Conservation (phyloP, 2,797 vertebrate genomes). For the Zalophus californianus region DNA sequence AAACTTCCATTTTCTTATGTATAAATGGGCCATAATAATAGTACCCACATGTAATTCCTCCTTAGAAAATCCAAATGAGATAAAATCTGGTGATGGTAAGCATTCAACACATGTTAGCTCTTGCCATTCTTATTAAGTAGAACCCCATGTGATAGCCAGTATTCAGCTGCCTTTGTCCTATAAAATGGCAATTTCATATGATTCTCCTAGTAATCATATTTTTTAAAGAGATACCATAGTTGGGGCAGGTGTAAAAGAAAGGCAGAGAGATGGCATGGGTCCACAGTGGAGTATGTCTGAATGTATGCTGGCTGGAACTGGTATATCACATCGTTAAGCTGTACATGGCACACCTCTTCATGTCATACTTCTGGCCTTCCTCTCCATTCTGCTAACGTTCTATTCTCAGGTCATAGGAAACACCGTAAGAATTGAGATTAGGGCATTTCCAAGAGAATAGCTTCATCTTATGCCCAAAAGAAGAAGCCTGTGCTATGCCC, state of each 20-base stretch:
- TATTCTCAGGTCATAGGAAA: not conserved
- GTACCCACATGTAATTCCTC: not conserved
- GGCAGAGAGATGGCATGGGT: not conserved
- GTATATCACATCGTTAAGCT: not conserved
- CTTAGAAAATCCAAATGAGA: not conserved
- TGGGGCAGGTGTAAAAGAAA: not conserved
- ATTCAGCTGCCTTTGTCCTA: not conserved
- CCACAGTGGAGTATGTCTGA: not conserved
- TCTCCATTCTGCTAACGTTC: not conserved
- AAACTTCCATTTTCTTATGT: not conserved
- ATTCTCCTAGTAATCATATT: not conserved
- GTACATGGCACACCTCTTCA: not conserved
- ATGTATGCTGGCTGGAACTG: not conserved
- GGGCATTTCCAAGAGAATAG: not conserved
- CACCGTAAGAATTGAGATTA: not conserved
- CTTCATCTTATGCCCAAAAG: not conserved
- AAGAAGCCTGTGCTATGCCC: not conserved
- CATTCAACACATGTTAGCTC: not conserved
- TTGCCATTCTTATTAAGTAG: not conserved
- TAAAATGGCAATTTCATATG: not conserved
- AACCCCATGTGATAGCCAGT: not conserved
- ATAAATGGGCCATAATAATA: not conserved
- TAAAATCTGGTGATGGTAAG: not conserved
- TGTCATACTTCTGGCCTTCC: not conserved
- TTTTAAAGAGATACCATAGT: not conserved